Evolutionary conservation across 1,140 invertebrate genomes (phyloP), one percentile per base, ranked within the genome.

Genomic region (Diabrotica virgifera): DNA sequence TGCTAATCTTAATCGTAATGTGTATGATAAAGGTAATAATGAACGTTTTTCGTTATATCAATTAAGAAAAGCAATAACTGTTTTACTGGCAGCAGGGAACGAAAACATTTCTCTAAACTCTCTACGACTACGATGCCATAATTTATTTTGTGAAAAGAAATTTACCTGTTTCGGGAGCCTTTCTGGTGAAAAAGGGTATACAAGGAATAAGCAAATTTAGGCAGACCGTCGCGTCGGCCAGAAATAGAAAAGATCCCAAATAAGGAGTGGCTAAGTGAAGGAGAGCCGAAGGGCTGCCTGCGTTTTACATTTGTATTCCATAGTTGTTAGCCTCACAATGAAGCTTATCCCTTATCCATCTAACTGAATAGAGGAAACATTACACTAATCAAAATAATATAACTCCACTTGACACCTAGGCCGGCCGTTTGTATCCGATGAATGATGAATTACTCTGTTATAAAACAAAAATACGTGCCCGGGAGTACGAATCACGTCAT

Each of bases 311-410:
- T 46, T 46, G 40, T 46, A 46, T 46, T 46, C 40, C 40, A 6
- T 46, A n/a, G 40, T n/a, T 46, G 40, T 46, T 46, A 46, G 8
- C n/a, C 40, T 46, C 40, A 46, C 40, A 46, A 46, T 46, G 40
- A 46, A 46, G 8, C n/a, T 46, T 46, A 46, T 46, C 40, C 40
- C 40, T 46, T 46, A 46, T 46, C 40, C 40, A n/a, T 46, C 40
- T 69, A 72, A 69, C 65, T 65, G 67, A 69, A 69, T 69, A 69
- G 63, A 70, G 63, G 68, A 67, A 68, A 69, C 65, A 69, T 69
- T 67, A 67, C 61, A 72, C 67, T 69, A 69, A 72, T 72, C 67
- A 72, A 72, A 72, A 72, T 72, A 72, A 72, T 69, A 72, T 66
- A 70, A 72, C 65, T 69, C 61, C 65, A 67, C 68, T 72, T 72